Evolutionary conservation across 2,113 vertebrate genomes (phyloP), one percentile per base, ranked within the genome.

Genomic region (Hyperopisus bebe): DNA sequence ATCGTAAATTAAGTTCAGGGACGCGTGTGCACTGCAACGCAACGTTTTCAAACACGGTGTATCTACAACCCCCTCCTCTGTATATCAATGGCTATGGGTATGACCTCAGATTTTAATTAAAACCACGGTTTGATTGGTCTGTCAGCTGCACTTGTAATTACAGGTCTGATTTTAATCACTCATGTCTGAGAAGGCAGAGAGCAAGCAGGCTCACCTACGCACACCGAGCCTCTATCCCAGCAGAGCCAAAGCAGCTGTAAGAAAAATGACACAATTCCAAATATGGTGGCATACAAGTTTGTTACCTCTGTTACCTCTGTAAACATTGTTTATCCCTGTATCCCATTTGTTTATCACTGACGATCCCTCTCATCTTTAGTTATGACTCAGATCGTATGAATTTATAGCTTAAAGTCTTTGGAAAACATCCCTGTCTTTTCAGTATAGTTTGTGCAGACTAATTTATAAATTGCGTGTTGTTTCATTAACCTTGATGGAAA

Each of bases 81-180:
- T 35, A 42, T 17, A 17, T 80, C 74, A 80, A 80, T 80, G 35
- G 74, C 58, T 10, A 35, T 31, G 84, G 55, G 24, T 53, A 24
- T 50, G 44, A 62, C 87, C 53, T 80, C 44, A 47, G 15, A 46
- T 44, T 62, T 70, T 86, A 82, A 92, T 89, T 88, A 91, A 88
- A 89, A 90, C 47, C 89, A 88, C 74, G 91, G 84, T 74, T 90
- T 90, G 91, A 92, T 92, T 89, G 88, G 53, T 74, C 90, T 89
- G 91, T 92, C 91, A 92, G 55, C 91, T 90, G 50, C 53, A 85
- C 89, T 80, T 92, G 84, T 88, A 91, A 77, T 91, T 82, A 62
- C 88, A 62, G 9, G 84, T 62, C 89, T 48, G 86, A 19, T 90
- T 87, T 66, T n/a, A 46, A 87, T 89, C 39, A 55, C 17, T 47